phyloP scores from a whole-genome alignment of 2,797 vertebrate genomes.

The Lepilemur ruficaudatus region DNA sequence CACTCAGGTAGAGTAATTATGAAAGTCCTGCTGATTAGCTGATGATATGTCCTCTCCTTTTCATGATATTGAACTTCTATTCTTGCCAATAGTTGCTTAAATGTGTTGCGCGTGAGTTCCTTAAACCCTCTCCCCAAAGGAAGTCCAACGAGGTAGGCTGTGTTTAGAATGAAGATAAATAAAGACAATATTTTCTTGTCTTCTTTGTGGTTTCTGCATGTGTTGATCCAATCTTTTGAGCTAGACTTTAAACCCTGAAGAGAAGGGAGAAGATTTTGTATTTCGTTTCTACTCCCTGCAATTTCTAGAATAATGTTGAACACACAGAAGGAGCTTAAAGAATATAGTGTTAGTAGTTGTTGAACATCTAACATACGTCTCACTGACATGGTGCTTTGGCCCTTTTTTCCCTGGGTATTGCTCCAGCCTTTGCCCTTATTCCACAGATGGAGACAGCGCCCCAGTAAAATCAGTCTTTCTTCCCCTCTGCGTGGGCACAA shows the following conservation, averaged over 20 bases:
- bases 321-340: not conserved
- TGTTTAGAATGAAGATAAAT: not conserved
- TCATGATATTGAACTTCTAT: not conserved
- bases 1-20: fast-evolving
- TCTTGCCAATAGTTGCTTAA: not conserved
- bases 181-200: not conserved
- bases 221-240: not conserved
- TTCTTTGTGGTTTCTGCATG: not conserved
- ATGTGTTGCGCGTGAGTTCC: not conserved
- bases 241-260: not conserved
- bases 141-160: not conserved
- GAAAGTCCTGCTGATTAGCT: not conserved
- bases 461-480: fast-evolving
- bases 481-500: too few species aligned
- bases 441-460: fast-evolving
- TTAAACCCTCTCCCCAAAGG: not conserved
- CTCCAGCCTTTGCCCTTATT: not conserved
- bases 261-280: not conserved
- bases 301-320: not conserved
- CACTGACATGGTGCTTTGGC: fast-evolving
- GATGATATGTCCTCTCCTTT: not conserved
- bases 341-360: fast-evolving
- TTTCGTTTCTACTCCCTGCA: not conserved
- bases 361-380: not conserved
- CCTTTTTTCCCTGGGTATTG: fast-evolving